These are phyloP conservation scores for Caligus rogercresseyi DNA, from an alignment of 1,140 invertebrate species.

Conservation along the genomic window DNA sequence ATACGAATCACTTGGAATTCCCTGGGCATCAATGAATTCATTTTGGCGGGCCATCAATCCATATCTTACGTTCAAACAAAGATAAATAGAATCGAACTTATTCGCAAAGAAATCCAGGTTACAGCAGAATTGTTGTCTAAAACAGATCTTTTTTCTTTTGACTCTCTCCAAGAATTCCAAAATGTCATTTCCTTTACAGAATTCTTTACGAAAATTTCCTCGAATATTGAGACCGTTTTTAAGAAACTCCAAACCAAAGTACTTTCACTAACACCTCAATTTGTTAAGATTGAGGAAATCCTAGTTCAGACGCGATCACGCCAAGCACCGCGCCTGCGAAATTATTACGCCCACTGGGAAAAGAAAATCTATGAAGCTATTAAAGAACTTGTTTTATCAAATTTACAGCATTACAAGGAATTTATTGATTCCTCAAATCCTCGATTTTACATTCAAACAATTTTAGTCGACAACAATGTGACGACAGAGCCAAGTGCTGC, in stretches of 20 bases:
- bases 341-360: conserved; percentile 35
- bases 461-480: conserved; percentile 37
- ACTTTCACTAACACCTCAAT: conserved; percentile 32
- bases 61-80: conserved; percentile 27
- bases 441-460: conserved; percentile 55
- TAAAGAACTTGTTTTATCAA: conserved; percentile 40
- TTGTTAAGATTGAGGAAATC: conserved; percentile 50
- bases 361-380: conserved; percentile 31
- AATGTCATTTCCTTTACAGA: background rate
- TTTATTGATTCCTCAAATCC: conserved; percentile 39
- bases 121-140: background rate
- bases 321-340: conserved; percentile 29
- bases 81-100: background rate
- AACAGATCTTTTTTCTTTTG: background rate
- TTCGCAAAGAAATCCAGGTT: background rate
- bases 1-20: conserved; percentile 60
- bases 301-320: conserved; percentile 32
- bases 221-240: background rate
- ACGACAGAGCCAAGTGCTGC: conserved; percentile 29
- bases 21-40: conserved; percentile 54
- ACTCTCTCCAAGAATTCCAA: background rate
- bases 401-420: conserved; percentile 48
- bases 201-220: conserved; percentile 17
- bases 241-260: conserved; percentile 27
- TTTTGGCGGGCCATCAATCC: conserved; percentile 35